Conservation (phyloP, 2,113 vertebrate species). For the Hippocampus guttulatus region DNA sequence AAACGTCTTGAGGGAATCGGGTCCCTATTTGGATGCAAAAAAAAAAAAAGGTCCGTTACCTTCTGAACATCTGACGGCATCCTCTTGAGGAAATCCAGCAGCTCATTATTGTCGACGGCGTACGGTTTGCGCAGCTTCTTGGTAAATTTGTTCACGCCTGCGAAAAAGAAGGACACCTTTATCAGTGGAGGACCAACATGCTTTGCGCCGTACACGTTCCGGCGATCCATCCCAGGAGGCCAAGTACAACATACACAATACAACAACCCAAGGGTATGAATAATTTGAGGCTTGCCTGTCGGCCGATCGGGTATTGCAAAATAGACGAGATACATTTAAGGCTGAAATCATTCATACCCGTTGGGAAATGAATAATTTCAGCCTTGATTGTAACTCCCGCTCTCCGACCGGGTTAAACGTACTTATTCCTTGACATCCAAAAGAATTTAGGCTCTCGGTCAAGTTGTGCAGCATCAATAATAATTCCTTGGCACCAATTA, state of each 20-base stretch:
- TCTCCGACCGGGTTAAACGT: background rate
- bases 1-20: slow-evolving; percentile 65
- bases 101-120: slow-evolving; percentile 86
- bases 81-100: slow-evolving; percentile 96
- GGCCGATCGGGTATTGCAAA: too few species aligned
- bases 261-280: too few species aligned
- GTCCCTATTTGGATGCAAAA: slow-evolving; percentile 62
- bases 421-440: background rate
- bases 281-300: too few species aligned
- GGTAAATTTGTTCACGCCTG: slow-evolving; percentile 97
- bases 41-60: slow-evolving; percentile 75
- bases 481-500: background rate
- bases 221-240: too few species aligned
- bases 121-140: slow-evolving; percentile 95
- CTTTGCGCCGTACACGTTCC: background rate
- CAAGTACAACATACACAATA: too few species aligned
- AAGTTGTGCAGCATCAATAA: background rate
- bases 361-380: too few species aligned
- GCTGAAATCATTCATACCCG: too few species aligned
- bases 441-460: background rate
- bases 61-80: slow-evolving; percentile 97
- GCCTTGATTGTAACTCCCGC: too few species aligned
- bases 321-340: too few species aligned
- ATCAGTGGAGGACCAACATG: slow-evolving; percentile 49
- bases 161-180: slow-evolving; percentile 54